phyloP scores from a whole-genome alignment of 2,888 invertebrate species.

The Stenodema calcarata region DNA sequence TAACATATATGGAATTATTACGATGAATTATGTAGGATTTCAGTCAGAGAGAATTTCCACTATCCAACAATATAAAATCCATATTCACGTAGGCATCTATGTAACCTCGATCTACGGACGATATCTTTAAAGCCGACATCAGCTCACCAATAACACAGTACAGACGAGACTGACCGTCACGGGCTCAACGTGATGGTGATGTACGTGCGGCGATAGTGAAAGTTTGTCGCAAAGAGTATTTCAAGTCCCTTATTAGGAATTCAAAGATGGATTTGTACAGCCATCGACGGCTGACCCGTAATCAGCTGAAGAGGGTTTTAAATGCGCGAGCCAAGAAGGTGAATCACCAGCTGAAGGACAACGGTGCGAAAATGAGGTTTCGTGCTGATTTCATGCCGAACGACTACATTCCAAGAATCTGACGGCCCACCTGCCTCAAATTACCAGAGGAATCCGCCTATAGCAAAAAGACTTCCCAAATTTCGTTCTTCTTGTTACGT shows the following conservation, averaged over 20 bases:
- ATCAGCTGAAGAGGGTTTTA: background rate
- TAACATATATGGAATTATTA: background rate
- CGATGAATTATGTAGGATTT: background rate
- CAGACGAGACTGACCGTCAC: background rate
- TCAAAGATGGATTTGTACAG: background rate
- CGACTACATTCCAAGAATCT: background rate
- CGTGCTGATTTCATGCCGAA: background rate
- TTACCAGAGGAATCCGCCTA: background rate
- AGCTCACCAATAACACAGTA: background rate
- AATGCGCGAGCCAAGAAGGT: background rate
- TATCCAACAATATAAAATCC: background rate
- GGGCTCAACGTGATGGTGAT: background rate
- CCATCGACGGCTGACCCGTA: background rate
- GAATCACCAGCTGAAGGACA: background rate
- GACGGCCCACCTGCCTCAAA: background rate
- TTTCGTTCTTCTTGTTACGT: background rate
- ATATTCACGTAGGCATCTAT: too few species aligned
- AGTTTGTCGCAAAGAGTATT: background rate
- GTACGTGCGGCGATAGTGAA: background rate
- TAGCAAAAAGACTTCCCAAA: background rate
- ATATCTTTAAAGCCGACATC: background rate
- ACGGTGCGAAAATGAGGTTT: background rate
- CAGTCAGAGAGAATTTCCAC: background rate
- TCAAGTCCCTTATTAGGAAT: background rate
- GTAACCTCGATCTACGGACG: background rate